Evolutionary conservation across 2,888 invertebrate genomes (phyloP).

Genomic region (Camptogramma bilineatum): DNA sequence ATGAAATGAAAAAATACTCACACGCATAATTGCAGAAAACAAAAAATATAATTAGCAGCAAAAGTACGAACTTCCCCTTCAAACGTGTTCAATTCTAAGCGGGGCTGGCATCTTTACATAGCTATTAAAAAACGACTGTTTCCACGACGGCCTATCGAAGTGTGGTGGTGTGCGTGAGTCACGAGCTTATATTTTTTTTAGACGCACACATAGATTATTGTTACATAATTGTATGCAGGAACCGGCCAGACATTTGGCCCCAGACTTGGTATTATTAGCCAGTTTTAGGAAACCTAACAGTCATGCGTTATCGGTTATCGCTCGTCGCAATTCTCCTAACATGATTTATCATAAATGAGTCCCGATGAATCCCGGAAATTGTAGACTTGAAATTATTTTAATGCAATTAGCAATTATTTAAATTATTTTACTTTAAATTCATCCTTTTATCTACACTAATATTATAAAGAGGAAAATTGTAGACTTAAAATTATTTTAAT

Average conservation of each 20-base stretch:
- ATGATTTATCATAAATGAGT: conserved; percentile 19
- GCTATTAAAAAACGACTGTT: conserved; percentile 52
- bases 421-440: no score
- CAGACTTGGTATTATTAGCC: conserved; percentile 42
- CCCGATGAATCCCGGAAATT: conserved; percentile 36
- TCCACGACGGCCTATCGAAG: conserved; percentile 52
- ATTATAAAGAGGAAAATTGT: no score
- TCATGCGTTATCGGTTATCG: conserved; percentile 37
- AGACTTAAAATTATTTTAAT: no score
- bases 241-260: conserved; percentile 40
- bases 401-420: background rate
- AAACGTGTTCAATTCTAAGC: conserved; percentile 49
- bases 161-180: conserved; percentile 58
- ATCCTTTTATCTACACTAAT: no score
- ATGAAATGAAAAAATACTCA: conserved; percentile 27
- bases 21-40: conserved; percentile 44
- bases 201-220: conserved; percentile 47
- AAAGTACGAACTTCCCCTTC: conserved; percentile 47
- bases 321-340: conserved; percentile 2
- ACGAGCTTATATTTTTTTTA: conserved; percentile 55
- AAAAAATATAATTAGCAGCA: conserved; percentile 43
- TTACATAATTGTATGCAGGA: conserved; percentile 54
- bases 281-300: conserved; percentile 40
- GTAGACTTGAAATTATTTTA: background rate
- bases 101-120: conserved; percentile 36